Evolutionary conservation across 2,113 vertebrate genomes (phyloP).

Genomic region (Tachuris rubrigastra): DNA sequence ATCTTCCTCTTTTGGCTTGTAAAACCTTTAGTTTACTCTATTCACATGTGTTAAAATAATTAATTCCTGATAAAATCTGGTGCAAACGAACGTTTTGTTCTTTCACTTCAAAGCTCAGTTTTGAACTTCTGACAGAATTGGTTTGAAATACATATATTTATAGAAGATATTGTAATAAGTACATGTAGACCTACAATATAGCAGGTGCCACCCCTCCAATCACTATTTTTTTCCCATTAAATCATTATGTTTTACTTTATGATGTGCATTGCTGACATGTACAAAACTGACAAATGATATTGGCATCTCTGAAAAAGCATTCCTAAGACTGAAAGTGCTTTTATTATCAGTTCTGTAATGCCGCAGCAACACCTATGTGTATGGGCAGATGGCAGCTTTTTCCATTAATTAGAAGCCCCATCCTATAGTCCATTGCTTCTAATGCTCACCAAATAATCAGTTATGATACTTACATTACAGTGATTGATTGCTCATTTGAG

Average conservation of each 20-base stretch:
- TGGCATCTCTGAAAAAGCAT: background rate
- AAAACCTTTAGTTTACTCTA: constrained; percentile 22
- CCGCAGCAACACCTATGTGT: background rate
- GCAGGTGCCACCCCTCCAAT: background rate
- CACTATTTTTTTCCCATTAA: background rate
- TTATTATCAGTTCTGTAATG: background rate
- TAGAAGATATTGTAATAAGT: background rate
- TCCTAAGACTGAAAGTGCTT: background rate
- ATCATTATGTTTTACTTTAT: background rate
- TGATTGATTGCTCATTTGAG: background rate
- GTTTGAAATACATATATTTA: background rate
- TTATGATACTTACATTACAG: background rate
- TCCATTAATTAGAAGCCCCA: background rate
- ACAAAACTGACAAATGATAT: background rate
- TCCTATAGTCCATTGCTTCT: background rate
- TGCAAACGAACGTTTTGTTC: constrained; percentile 4
- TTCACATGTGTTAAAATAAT: constrained; percentile 48
- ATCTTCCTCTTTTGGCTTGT: constrained; percentile 26
- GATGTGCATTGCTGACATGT: background rate
- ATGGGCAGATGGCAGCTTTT: background rate
- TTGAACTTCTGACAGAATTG: constrained; percentile 7
- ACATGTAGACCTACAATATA: background rate
- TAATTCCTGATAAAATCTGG: constrained; percentile 38
- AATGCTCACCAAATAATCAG: background rate
- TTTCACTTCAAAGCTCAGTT: constrained; percentile 43